A percentile compares a stretch with the other conserved stretches of the same genome.
Conservation (phyloP, 2,797 vertebrate species). For the Pelochelys cantorii region DNA sequence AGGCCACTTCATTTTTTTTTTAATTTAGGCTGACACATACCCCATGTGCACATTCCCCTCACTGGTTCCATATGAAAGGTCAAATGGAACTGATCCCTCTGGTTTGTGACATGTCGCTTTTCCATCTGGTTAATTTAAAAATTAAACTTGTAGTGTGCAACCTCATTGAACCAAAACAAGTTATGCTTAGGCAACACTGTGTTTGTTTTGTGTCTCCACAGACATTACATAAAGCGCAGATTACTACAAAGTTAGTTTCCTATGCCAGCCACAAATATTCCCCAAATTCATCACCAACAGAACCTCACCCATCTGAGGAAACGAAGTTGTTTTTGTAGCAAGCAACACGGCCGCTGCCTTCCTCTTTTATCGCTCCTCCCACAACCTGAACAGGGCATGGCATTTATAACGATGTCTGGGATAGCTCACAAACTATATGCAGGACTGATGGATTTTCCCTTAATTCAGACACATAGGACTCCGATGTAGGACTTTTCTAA, state of each 20-base stretch:
- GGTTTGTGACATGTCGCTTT: conserved; percentile 45
- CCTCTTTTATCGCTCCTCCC: background rate
- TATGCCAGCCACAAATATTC: background rate
- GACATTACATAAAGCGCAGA: rapidly evolving
- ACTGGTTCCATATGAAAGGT: conserved; percentile 11
- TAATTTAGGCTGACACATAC: background rate
- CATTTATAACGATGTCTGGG: background rate
- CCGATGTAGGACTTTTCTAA: background rate
- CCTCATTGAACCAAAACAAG: conserved; percentile 50
- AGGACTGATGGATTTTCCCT: background rate
- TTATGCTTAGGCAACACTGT: background rate
- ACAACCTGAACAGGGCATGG: background rate
- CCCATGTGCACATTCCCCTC: background rate
- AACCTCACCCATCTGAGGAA: background rate
- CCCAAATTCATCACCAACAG: background rate
- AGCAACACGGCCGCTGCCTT: background rate
- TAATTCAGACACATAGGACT: rapidly evolving
- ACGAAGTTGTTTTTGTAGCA: background rate
- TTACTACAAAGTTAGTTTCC: background rate
- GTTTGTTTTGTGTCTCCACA: background rate
- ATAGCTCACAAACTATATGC: background rate
- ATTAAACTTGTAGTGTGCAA: conserved; percentile 51
- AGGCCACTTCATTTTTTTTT: background rate
- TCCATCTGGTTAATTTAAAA: conserved; percentile 35
- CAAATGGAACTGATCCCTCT: conserved; percentile 9